A percentile compares a stretch with the other conserved stretches of the same genome.
These are phyloP conservation scores for Keiferia lycopersicella DNA, from an alignment of 2,888 invertebrate species.

Conservation along the genomic window DNA sequence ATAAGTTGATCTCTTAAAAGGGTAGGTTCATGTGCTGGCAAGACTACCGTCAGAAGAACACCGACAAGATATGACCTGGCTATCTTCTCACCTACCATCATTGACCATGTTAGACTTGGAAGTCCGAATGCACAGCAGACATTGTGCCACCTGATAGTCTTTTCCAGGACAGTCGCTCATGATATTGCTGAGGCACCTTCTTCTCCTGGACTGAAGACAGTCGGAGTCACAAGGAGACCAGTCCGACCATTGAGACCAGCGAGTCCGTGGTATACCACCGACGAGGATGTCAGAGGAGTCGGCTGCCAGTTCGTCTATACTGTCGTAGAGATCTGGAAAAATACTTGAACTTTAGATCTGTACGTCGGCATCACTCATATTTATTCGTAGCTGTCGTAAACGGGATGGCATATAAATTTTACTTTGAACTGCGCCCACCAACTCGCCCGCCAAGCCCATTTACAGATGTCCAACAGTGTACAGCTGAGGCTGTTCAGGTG, in stretches of 20 bases:
- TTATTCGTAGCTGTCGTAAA: not conserved
- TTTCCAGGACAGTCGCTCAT: slow-evolving; percentile 61
- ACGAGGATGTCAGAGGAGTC: slow-evolving; percentile 67
- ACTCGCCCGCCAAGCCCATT: no score
- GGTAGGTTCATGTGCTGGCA: no score
- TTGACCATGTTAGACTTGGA: slow-evolving; percentile 65
- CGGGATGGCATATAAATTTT: no score
- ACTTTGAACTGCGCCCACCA: no score
- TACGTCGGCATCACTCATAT: no score
- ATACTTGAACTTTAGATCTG: not conserved
- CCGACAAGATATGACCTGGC: no score
- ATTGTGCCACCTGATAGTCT: slow-evolving; percentile 69
- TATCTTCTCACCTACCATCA: slow-evolving; percentile 53
- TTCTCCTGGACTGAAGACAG: slow-evolving; percentile 91
- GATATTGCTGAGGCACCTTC: slow-evolving; percentile 83
- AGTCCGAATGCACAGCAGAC: slow-evolving; percentile 69
- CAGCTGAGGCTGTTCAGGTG: no score
- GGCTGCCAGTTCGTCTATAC: slow-evolving; percentile 68
- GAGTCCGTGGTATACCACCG: slow-evolving; percentile 45
- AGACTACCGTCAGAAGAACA: no score
- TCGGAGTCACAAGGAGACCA: slow-evolving; percentile 96
- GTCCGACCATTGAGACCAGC: slow-evolving; percentile 87
- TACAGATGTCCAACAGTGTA: no score
- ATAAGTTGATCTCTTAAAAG: no score
- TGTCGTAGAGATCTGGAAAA: slow-evolving; percentile 67